phyloP scores from a whole-genome alignment of 2,888 invertebrate genomes.

The Rhagonycha lutea region DNA sequence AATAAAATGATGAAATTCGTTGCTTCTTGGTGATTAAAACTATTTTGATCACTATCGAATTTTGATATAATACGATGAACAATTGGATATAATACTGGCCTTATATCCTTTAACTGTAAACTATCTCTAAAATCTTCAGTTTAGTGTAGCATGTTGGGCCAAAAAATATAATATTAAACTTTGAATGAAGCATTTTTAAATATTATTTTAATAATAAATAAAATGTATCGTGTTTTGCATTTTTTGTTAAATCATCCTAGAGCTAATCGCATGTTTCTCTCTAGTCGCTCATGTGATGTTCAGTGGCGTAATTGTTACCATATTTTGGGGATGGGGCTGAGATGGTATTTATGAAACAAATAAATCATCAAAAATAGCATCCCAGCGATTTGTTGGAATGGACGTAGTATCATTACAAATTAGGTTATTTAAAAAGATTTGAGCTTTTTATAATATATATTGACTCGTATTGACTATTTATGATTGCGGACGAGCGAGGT shows the following conservation, averaged over 20 bases:
- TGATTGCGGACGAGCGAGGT: too few species aligned
- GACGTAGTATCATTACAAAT: too few species aligned
- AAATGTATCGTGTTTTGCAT: not conserved
- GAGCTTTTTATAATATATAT: too few species aligned
- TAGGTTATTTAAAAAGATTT: too few species aligned
- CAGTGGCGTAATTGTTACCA: too few species aligned
- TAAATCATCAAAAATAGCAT: too few species aligned
- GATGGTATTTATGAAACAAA: too few species aligned
- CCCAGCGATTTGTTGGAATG: too few species aligned
- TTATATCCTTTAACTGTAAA: conserved; percentile 84
- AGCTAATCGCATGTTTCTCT: not conserved
- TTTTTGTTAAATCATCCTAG: not conserved
- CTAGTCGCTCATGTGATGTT: not conserved
- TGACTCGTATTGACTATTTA: too few species aligned
- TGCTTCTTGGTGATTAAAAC: conserved; percentile 70
- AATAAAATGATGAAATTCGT: conserved; percentile 83
- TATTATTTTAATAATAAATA: not conserved
- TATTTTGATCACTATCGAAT: conserved; percentile 71
- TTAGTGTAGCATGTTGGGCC: conserved; percentile 69
- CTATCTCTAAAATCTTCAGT: conserved; percentile 73
- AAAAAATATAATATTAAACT: too few species aligned
- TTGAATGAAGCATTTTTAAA: too few species aligned
- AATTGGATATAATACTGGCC: conserved; percentile 88
- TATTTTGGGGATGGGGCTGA: too few species aligned
- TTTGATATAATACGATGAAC: conserved; percentile 81